Base-by-base conservation (phyloP, 2,888 invertebrate species). In the Oithona nana region DNA sequence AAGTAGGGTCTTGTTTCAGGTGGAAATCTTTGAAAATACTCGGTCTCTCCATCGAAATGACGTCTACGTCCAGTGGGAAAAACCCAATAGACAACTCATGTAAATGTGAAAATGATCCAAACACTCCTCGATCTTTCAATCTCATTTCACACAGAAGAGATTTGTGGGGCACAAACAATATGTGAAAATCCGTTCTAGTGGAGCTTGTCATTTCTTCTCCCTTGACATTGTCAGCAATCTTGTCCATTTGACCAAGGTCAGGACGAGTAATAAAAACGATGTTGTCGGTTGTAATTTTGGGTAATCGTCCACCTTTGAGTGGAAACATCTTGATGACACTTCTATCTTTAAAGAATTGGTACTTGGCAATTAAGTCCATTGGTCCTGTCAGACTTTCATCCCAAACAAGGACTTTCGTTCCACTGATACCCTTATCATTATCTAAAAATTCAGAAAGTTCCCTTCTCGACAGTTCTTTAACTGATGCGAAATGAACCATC, bases 221-320 rank as follows among this genome's bases (percentile, higher is more conserved):
- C 66, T 79, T 77, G 58, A 84, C 76, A 74, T 84, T 87, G 68
- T 85, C 82, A 16, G 87, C 86, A 61, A 90, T 80, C 60, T 82
- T 75, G 68, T 92, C 86, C 87, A 95, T 93, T 1, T 89, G 76
- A 56, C 78, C 75, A 6, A 89, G 75, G 67, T 84, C 82, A 0
- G 94, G 87, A 64, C 92, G 78, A 1, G 87, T 80, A 64, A 95
- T 86, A 71, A 92, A 95, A 67, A 95, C 84, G 20, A 94, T 80
- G 71, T 90, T 88, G 67, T 83, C 82, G 20, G 51, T 28, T 31
- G 66, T 65, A 31, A 81, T 78, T 39, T 80, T 78, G 0, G 85
- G 83, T 6, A 86, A 74, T 62, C 80, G 79, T 8, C 83, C 83
- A 0, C 80, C 76, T 48, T 80, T 77, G 20, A 94, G 74, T 0